Percentiles rank a stretch among this genome's conserved stretches.
phyloP scores from a whole-genome alignment of 2,113 vertebrate species.

The Rhinichthys klamathensis region DNA sequence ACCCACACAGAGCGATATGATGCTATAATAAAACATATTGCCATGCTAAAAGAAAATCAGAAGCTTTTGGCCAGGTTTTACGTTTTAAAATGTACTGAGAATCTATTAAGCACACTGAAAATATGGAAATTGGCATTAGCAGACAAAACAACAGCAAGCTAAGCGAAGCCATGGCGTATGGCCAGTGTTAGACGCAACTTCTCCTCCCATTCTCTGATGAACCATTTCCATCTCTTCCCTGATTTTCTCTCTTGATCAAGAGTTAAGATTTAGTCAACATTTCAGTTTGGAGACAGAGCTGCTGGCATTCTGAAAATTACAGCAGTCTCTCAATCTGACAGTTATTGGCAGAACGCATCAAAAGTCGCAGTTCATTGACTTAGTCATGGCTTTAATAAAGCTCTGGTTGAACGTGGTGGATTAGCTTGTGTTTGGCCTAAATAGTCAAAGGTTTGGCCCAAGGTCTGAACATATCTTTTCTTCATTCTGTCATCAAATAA shows the following conservation, averaged over 20 bases:
- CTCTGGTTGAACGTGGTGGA: conserved; percentile 23
- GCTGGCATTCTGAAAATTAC: conserved; percentile 16
- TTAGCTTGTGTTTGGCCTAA: conserved; percentile 36
- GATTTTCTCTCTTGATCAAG: neutral
- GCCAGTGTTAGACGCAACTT: neutral
- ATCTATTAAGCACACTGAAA: neutral
- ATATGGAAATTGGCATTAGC: conserved; percentile 1
- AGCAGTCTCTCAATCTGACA: conserved; percentile 17
- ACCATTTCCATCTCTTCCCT: neutral
- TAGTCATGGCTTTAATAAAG: conserved; percentile 33
- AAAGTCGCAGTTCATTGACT: conserved; percentile 30
- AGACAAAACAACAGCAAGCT: neutral
- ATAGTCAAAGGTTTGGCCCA: conserved; percentile 29
- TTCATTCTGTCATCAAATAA: conserved; percentile 35
- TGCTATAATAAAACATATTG: conserved; percentile 39
- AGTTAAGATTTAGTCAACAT: conserved; percentile 10
- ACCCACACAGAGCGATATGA: conserved; percentile 65
- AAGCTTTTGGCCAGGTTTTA: neutral
- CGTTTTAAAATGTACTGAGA: neutral
- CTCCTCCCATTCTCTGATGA: neutral
- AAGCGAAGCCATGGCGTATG: conserved; percentile 12
- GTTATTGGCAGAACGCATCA: conserved; percentile 19
- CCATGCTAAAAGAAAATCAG: conserved; percentile 11
- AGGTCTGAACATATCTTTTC: conserved; percentile 27
- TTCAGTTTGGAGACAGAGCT: neutral